Evolutionary conservation across 1,140 invertebrate species (phyloP).

Genomic region (Drosophila sp.): DNA sequence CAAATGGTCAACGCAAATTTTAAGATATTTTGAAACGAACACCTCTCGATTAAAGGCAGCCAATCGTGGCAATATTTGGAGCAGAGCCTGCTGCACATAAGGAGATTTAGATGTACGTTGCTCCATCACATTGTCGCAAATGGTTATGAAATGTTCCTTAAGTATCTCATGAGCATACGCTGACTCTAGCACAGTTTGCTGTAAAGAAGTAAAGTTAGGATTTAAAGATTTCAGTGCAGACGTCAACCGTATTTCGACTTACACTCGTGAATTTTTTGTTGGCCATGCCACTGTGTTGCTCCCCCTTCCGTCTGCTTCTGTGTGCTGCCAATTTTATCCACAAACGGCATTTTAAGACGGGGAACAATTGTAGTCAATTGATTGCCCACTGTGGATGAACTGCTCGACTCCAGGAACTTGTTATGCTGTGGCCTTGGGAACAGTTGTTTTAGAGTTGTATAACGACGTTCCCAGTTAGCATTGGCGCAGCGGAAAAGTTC

Average conservation of each 20-base stretch:
- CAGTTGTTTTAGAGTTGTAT: conserved; percentile 88
- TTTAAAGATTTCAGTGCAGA: too few relatives aligned
- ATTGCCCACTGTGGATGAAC: conserved; percentile 37
- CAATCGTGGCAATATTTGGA: conserved; percentile 96
- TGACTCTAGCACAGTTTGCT: conserved; percentile 90
- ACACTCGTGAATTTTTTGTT: conserved; percentile 68
- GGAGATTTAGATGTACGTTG: conserved; percentile 90
- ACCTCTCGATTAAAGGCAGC: conserved; percentile 95
- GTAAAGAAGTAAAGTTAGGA: not conserved
- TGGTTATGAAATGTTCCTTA: conserved; percentile 92
- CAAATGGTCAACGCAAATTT: conserved; percentile 91
- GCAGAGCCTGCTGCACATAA: conserved; percentile 94
- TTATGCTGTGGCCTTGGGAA: conserved; percentile 84
- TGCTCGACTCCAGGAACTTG: conserved; percentile 65
- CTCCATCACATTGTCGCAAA: conserved; percentile 92
- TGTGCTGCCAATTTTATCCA: conserved; percentile 74
- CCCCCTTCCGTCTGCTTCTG: conserved; percentile 63
- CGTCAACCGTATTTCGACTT: conserved; percentile 42
- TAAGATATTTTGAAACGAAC: conserved; percentile 92
- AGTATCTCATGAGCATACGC: conserved; percentile 94
- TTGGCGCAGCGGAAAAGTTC: conserved; percentile 97
- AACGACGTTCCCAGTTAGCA: conserved; percentile 93
- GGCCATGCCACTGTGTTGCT: conserved; percentile 68
- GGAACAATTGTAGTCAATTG: conserved; percentile 82
- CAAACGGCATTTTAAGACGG: conserved; percentile 84